phyloP scores from a whole-genome alignment of 2,888 invertebrate genomes.

The Panzeria rudis region DNA sequence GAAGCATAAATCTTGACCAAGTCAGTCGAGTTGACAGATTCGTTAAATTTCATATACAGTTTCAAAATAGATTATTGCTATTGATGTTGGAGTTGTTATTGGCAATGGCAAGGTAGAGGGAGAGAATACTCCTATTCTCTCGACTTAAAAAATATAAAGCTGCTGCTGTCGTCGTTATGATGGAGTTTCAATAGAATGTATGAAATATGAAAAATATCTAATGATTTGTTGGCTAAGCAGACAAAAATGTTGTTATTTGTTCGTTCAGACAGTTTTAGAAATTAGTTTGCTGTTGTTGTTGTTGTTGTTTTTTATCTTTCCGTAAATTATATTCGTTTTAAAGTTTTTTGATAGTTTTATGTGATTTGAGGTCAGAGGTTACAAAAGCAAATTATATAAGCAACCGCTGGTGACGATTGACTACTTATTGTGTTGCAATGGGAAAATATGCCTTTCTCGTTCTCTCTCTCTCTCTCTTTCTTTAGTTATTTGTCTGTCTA shows the following conservation, averaged over 20 bases:
- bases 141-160: constrained; percentile 11
- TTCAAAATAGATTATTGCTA: constrained; percentile 47
- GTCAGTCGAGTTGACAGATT: constrained; percentile 72
- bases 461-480: not conserved
- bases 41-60: constrained; percentile 66
- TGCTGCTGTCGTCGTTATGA: constrained; percentile 35
- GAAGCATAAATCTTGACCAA: constrained; percentile 69
- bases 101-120: constrained; percentile 8
- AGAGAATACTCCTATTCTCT: constrained; percentile 15
- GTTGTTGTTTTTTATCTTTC: constrained; percentile 5
- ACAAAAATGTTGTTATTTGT: constrained; percentile 69
- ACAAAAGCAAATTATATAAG: constrained; percentile 54
- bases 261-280: constrained; percentile 43
- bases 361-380: constrained; percentile 69
- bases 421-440: not conserved
- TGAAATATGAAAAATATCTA: constrained; percentile 27
- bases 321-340: constrained; percentile 59
- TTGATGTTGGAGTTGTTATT: constrained; percentile 1
- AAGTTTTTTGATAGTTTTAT: constrained; percentile 69
- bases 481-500: not conserved
- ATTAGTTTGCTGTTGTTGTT: not conserved
- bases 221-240: constrained; percentile 66
- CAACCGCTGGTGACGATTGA: constrained; percentile 2
- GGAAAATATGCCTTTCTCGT: constrained; percentile 17
- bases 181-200: constrained; percentile 26